Evolutionary conservation across 2,797 vertebrate species (phyloP).

Genomic region (Lepidocolaptes lacrymiger): DNA sequence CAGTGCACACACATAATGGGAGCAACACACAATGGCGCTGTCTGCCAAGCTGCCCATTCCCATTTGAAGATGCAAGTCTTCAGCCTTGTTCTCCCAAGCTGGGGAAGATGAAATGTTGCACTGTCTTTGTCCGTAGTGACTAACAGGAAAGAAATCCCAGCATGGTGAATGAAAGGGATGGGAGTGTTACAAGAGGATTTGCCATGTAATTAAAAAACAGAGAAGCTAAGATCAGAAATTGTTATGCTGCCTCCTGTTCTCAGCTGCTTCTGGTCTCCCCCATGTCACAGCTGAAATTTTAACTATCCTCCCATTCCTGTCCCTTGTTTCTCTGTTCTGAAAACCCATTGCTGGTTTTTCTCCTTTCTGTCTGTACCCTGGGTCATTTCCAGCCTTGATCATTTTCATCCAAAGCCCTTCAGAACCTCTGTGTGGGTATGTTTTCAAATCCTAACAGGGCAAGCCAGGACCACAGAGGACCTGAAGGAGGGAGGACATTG

Average conservation of each 20-base stretch:
- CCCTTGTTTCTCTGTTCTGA: background rate
- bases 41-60: background rate
- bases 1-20: fast-evolving
- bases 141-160: background rate
- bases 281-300: background rate
- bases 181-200: background rate
- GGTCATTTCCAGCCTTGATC: background rate
- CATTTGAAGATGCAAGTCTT: fast-evolving
- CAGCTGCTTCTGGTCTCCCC: background rate
- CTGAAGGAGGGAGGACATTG: fast-evolving
- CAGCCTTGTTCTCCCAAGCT: background rate
- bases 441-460: background rate
- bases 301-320: background rate
- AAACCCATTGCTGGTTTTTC: background rate
- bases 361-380: background rate
- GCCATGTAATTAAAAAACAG: slow-evolving; percentile 25
- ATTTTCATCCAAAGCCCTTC: background rate
- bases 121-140: fast-evolving
- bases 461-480: background rate
- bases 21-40: background rate
- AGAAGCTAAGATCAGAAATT: background rate
- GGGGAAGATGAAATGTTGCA: background rate
- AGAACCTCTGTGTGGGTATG: fast-evolving
- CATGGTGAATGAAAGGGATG: background rate
- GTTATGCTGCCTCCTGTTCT: background rate